Conservation (phyloP, 2,797 vertebrate species). For the Gadopsis bispinosus region DNA sequence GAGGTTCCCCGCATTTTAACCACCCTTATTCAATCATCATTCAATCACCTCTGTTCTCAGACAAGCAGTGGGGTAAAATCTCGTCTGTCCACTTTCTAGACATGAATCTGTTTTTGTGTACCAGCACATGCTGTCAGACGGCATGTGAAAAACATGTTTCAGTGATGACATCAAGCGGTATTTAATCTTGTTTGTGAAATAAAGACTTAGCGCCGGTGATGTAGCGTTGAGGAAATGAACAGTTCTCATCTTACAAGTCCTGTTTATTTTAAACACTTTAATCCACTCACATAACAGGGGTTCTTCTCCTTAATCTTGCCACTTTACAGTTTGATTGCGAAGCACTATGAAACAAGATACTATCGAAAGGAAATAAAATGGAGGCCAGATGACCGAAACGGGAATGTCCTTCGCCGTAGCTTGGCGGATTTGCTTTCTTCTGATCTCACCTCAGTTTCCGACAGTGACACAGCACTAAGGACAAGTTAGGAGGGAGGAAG, state of each 20-base stretch:
- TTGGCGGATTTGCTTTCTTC: conserved; percentile 49
- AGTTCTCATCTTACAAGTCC: conserved; percentile 59
- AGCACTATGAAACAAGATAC: conserved; percentile 54
- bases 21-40: background rate
- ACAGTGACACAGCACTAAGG: conserved; percentile 60
- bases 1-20: background rate
- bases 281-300: conserved; percentile 47
- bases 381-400: conserved; percentile 65
- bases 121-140: conserved; percentile 42
- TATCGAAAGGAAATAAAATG: conserved; percentile 70
- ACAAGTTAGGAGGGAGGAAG: conserved; percentile 28
- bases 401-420: conserved; percentile 44
- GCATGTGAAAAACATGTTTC: conserved; percentile 61
- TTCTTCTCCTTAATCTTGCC: conserved; percentile 52
- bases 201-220: conserved; percentile 52
- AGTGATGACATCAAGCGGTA: conserved; percentile 53
- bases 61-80: conserved; percentile 35
- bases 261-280: conserved; percentile 66
- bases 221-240: conserved; percentile 56
- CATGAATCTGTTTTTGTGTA: conserved; percentile 49
- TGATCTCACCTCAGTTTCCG: conserved; percentile 66
- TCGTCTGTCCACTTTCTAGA: conserved; percentile 26
- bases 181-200: conserved; percentile 71
- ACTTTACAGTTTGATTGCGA: conserved; percentile 65
- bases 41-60: conserved; percentile 43